These are phyloP conservation scores for Caenorhabditis zanzibari DNA, from an alignment of 2,888 invertebrate species.

Conservation along the genomic window DNA sequence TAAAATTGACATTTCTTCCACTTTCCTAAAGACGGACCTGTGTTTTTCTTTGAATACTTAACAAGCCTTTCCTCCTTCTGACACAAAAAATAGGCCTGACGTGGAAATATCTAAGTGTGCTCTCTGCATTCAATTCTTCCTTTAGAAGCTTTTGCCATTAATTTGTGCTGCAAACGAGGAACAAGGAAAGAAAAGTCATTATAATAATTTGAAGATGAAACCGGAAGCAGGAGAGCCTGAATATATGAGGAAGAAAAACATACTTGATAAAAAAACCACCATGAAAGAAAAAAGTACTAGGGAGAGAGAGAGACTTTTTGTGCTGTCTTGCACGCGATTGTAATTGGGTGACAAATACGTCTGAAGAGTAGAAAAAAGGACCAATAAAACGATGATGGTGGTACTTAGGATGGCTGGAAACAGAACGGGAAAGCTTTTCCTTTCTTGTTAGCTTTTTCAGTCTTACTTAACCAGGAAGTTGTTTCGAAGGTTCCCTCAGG, in stretches of 20 bases:
- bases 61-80: constrained; percentile 10
- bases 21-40: constrained; percentile 20
- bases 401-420: constrained; percentile 23
- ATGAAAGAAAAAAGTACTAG: neutral
- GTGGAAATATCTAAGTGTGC: constrained; percentile 28
- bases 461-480: constrained; percentile 33
- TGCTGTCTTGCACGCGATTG: constrained; percentile 28
- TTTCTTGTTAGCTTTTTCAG: constrained; percentile 24
- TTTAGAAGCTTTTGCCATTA: constrained; percentile 27
- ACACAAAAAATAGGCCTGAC: constrained; percentile 34
- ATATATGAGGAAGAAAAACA: neutral
- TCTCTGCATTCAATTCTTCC: constrained; percentile 17
- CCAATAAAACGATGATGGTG: constrained; percentile 43
- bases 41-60: constrained; percentile 61
- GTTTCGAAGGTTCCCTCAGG: neutral
- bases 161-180: constrained; percentile 28
- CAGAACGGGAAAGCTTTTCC: constrained; percentile 10
- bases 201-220: constrained; percentile 43
- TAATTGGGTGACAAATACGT: constrained; percentile 57
- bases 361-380: constrained; percentile 2
- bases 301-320: neutral
- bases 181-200: constrained; percentile 30
- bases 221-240: neutral
- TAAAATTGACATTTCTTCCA: constrained; percentile 9
- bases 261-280: constrained; percentile 7